A percentile compares a stretch with the other conserved stretches of the same genome.
These are phyloP conservation scores for Mesodorylaimus sp. DNA, from an alignment of 2,888 invertebrate species.

Conservation along the genomic window DNA sequence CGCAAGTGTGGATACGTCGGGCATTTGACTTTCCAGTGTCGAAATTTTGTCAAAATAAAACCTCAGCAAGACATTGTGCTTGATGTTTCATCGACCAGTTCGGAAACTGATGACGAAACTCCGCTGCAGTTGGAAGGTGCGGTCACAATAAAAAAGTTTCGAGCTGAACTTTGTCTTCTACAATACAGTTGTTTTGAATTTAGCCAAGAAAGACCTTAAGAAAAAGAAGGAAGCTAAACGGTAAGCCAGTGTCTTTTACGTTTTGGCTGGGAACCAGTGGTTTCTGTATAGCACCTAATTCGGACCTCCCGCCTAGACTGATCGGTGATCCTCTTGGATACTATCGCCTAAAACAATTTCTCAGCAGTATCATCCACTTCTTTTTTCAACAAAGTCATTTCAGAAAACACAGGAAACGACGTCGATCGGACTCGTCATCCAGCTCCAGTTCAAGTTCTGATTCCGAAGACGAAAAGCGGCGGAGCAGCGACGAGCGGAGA, in stretches of 20 bases:
- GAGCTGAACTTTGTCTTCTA: neutral
- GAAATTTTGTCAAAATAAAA: conserved; percentile 34
- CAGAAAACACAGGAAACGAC: neutral
- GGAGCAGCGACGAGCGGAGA: no score
- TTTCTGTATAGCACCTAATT: no score
- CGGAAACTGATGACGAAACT: conserved; percentile 30
- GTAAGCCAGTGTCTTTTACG: neutral
- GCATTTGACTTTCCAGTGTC: conserved; percentile 36
- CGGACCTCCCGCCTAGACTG: no score
- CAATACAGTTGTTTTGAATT: conserved; percentile 2
- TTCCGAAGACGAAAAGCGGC: no score
- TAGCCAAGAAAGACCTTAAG: conserved; percentile 12
- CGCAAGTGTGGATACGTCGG: conserved; percentile 30
- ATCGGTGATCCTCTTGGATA: no score
- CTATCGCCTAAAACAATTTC: no score
- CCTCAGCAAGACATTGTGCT: conserved; percentile 31
- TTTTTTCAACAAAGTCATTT: neutral
- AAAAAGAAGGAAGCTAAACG: conserved; percentile 11
- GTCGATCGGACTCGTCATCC: neutral
- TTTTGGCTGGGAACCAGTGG: no score
- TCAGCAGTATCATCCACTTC: neutral
- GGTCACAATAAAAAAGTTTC: neutral
- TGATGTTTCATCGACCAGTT: conserved; percentile 37
- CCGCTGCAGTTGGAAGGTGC: conserved; percentile 12
- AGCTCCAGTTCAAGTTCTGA: no score